These are phyloP conservation scores for Anagrus nilaparvatae DNA, from an alignment of 1,140 invertebrate genomes.

Conservation along the genomic window DNA sequence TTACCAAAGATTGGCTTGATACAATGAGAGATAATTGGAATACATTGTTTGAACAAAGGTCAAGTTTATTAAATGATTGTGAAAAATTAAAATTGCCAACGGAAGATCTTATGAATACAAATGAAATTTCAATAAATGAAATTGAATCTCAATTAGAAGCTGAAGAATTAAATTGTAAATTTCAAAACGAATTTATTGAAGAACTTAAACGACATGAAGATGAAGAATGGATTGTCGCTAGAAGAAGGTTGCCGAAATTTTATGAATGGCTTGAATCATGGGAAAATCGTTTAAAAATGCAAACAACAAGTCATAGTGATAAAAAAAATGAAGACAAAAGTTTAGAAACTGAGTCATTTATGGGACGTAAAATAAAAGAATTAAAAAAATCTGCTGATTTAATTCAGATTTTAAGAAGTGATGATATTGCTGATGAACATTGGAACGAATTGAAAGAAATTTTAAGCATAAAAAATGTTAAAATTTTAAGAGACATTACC, in stretches of 20 bases:
- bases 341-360: conserved; percentile 20
- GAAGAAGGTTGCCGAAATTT: conserved; percentile 29
- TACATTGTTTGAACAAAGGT: conserved; percentile 26
- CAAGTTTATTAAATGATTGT: conserved; percentile 29
- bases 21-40: conserved; percentile 37
- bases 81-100: conserved; percentile 25
- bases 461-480: conserved; percentile 54
- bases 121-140: conserved; percentile 16
- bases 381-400: conserved; percentile 43
- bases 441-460: conserved; percentile 86
- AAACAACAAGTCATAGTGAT: too few species aligned
- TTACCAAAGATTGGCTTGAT: conserved; percentile 33
- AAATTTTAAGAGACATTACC: conserved; percentile 59
- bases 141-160: conserved; percentile 31
- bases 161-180: conserved; percentile 33
- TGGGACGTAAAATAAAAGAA: conserved; percentile 28
- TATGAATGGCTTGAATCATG: conserved; percentile 41
- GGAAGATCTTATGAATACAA: conserved; percentile 25
- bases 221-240: conserved; percentile 36
- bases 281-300: conserved; percentile 28
- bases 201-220: conserved; percentile 35
- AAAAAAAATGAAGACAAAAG: conserved; percentile 11
- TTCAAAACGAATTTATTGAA: conserved; percentile 34
- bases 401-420: conserved; percentile 56
- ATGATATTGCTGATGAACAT: conserved; percentile 87